Evolutionary conservation across 2,888 invertebrate species (phyloP), one percentile per base, ranked within the genome.

Genomic region (Caenorhabditis becei): DNA sequence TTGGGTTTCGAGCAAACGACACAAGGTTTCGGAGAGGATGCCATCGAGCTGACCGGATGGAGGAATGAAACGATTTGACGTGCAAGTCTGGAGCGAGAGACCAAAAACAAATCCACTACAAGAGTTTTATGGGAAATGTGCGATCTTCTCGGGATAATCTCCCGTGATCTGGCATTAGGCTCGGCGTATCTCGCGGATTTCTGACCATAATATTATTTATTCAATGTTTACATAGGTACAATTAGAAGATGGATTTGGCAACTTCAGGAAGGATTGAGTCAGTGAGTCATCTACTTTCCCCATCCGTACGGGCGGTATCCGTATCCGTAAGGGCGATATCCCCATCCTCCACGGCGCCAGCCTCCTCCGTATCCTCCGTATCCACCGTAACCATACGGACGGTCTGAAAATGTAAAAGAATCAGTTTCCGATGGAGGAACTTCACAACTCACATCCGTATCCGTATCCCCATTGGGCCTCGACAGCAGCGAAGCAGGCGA

Each of bases 401-500:
- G 75, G 75, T 75, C 75, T 75, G 53, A 16, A 75, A 69, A 23
- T 26, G 28, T 1, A 28, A 32, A 32, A 32, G 4, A 10, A 32
- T 4, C 4, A 5, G 54, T 2, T 54, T 1, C 8, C 1, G 2
- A 2, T 61, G 18, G 11, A 23, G 1, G 4, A 23, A 51, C 4
- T 28, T 35, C 16, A 47, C 14, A 44, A 67, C 77, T 78, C 35
- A 78, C 77, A 70, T 71, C 77, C 77, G 35, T 67, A 77, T 51
- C 75, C 75, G 35, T 77, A 77, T 71, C 77, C 77, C 77, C 77
- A 78, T 71, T 78, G 77, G 53, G 77, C 77, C 5, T 78, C 77
- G 20, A 65, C 69, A 8, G 70, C 65, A 26, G 66, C 28, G 32
- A 78, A 65, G 20, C 69, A 69, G 8, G 77, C 77, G 18, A 78